Base-by-base conservation (phyloP, 2,797 vertebrate species). In the Tenualosa thibaudeaui region DNA sequence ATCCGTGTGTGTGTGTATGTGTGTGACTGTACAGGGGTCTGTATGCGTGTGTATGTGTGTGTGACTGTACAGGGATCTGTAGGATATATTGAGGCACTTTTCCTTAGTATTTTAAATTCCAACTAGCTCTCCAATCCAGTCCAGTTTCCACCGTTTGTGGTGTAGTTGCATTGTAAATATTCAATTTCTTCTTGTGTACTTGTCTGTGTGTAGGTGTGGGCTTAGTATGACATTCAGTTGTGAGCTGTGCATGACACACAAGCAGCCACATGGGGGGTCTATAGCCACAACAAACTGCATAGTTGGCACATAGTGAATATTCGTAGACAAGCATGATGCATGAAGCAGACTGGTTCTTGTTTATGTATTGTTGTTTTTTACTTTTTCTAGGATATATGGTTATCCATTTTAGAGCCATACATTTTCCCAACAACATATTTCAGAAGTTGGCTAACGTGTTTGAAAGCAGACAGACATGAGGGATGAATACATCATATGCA, bases 391-490 rank as follows among this genome's bases (percentile, higher is more conserved):
- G 85, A 24, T 37, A 37, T 65, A 43, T 88, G 83, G 24, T 82
- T 89, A 85, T 86, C 19, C 54, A 83, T 81, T 56, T 15, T 49
- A 56, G 71, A 78, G 83, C 83, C 82, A 86, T 85, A 85, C 58
- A 49, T 51, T 82, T 86, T 26, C 87, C 37, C 51, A 83, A n/a
- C 82, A 84, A 82, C 49, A 46, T 88, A 85, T 81, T 86, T 62
- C 54, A 81, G 56, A 88, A 56, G 83, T 19, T 53, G 12, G 58
- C 89, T 17, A 43, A 26, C 50, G 84, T 84, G 56, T 88, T 86
- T 26, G 71, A 83, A 89, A 85, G 84, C 89, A 87, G 83, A 46
- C 40, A 75, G 68, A 75, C 6, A 17, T 83, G 82, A 85, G 83
- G 85, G 58, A 84, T 90, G 54, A 81, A 86, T 81, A 83, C 40